Base-by-base conservation (phyloP, 2,797 vertebrate genomes). In the Clarias laeviceps region DNA sequence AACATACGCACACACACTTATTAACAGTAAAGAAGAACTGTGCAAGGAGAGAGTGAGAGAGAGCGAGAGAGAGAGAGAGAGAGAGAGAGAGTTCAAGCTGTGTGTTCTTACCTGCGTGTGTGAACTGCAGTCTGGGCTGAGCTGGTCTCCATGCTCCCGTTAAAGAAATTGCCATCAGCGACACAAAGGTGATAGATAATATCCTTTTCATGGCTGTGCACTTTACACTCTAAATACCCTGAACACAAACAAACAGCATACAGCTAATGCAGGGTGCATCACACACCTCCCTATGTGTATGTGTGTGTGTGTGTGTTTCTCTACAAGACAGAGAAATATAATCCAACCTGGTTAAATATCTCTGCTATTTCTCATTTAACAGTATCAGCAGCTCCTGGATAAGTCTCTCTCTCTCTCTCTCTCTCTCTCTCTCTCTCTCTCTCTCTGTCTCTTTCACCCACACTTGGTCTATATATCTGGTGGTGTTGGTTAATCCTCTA, bases 111-210 rank as follows among this genome's bases (percentile, higher is more conserved):
- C 92, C 92, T 86, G 90, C 87, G 82, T 91, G 86, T 68, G 88
- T 89, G 85, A 93, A 95, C 92, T 95, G 95, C 40, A 96, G 93
- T 78, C 95, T 93, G 64, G 95, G 95, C 68, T 96, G 94, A 89
- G 94, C 94, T 84, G 95, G 90, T 93, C 90, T 95, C 95, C 95
- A 95, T 5, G 94, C 94, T 61, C 89, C 91, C 0, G 91, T 90
- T 40, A 92, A 70, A 86, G 85, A 88, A 86, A 85, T 59, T 77
- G 87, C 90, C n/a, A 95, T 85, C 88, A 90, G 91, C 90, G 85
- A 86, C 0, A 93, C 82, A 82, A 94, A 89, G 68, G 93, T 87
- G 27, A 86, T 81, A 45, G 87, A 90, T 82, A 91, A 83, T 22
- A 89, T 81, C 80, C 85, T 84, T 76, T 80, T 88, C 88, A 88